These are phyloP conservation scores for Ophonus ardosiacus DNA, from an alignment of 2,888 invertebrate genomes.

Conservation along the genomic window DNA sequence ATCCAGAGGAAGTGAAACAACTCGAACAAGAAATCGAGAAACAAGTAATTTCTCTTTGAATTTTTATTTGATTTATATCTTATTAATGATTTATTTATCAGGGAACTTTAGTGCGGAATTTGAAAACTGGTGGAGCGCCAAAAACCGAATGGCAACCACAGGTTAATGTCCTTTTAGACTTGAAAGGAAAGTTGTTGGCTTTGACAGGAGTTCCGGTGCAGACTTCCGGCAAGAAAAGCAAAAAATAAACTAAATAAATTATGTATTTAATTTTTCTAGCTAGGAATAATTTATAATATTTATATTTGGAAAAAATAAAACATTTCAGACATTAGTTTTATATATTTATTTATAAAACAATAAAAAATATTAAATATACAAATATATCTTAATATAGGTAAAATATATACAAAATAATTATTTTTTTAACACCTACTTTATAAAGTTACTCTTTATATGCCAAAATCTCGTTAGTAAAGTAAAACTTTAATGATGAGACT, in stretches of 20 bases:
- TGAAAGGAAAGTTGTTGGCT: conserved; percentile 84
- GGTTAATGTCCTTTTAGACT: conserved; percentile 83
- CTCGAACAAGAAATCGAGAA: conserved; percentile 81
- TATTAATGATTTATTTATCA: conserved; percentile 73
- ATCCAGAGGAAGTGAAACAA: conserved; percentile 73
- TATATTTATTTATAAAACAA: conserved; percentile 38
- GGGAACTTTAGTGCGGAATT: conserved; percentile 85
- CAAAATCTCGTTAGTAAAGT: too few relatives aligned
- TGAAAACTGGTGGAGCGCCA: conserved; percentile 87
- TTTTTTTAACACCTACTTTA: not conserved
- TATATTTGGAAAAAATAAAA: conserved; percentile 36
- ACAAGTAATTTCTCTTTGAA: conserved; percentile 76
- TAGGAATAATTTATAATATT: conserved; percentile 56
- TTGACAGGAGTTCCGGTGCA: conserved; percentile 70
- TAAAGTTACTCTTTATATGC: too few relatives aligned
- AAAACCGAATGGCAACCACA: conserved; percentile 88
- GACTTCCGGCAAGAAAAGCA: conserved; percentile 70
- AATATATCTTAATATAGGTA: not conserved
- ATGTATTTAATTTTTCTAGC: not conserved
- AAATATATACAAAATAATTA: conserved; percentile 12
- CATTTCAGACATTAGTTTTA: not conserved
- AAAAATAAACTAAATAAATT: conserved; percentile 66
- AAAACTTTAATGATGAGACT: too few relatives aligned
- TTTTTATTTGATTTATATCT: conserved; percentile 51
- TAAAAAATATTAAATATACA: conserved; percentile 17